Conservation (phyloP, 2,888 invertebrate species). For the Sthenelais limicola region DNA sequence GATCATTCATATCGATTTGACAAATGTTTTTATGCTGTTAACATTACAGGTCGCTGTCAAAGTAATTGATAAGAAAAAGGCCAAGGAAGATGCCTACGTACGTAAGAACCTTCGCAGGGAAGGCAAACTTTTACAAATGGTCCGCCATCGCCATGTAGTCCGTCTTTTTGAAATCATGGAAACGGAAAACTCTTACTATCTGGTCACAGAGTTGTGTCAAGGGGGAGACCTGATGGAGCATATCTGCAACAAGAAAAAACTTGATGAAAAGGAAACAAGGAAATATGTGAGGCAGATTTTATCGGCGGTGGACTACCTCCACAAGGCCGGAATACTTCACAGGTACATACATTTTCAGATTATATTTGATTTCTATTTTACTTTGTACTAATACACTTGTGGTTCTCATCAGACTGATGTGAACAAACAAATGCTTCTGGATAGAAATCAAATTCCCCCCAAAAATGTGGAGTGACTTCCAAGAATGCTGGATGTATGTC, state of each 20-base stretch:
- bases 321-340: constrained; percentile 68
- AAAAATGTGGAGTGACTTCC: too few species aligned
- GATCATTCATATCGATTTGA: background rate
- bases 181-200: constrained; percentile 71
- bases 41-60: constrained; percentile 68
- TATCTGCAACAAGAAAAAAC: constrained; percentile 63
- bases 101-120: constrained; percentile 69
- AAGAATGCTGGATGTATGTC: too few species aligned
- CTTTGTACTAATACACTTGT: too few species aligned
- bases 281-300: constrained; percentile 68
- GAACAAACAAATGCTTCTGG: too few species aligned
- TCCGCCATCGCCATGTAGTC: constrained; percentile 68
- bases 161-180: constrained; percentile 70
- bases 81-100: constrained; percentile 68
- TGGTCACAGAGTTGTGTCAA: constrained; percentile 69
- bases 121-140: constrained; percentile 67
- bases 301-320: constrained; percentile 69
- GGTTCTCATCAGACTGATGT: too few species aligned
- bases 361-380: too few species aligned
- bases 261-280: constrained; percentile 65
- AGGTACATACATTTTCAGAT: too few species aligned
- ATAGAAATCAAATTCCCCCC: too few species aligned
- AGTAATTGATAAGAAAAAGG: constrained; percentile 70
- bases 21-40: background rate
- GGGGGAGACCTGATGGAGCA: constrained; percentile 71